phyloP scores from a whole-genome alignment of 2,113 vertebrate genomes.

The Epinephelus lanceolatus region DNA sequence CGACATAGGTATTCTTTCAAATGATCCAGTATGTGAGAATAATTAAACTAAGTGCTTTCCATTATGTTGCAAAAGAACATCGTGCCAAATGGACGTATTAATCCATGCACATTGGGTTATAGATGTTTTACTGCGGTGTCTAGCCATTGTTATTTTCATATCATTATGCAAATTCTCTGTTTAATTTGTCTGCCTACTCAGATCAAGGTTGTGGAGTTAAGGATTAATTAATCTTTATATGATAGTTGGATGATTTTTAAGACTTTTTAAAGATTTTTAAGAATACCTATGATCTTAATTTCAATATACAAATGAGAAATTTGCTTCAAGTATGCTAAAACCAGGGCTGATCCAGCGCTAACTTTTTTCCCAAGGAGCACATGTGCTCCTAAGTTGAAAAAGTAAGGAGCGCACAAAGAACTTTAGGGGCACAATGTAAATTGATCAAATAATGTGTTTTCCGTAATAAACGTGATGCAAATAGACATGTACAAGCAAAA shows the following conservation, averaged over 20 bases:
- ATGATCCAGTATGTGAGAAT: slow-evolving; percentile 39
- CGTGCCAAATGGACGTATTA: slow-evolving; percentile 33
- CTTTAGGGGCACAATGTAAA: no score
- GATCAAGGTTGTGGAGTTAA: background rate
- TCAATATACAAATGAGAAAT: background rate
- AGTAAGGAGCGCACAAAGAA: no score
- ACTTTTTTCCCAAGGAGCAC: no score
- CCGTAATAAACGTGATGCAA: no score
- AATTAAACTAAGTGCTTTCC: slow-evolving; percentile 57
- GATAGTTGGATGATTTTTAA: background rate
- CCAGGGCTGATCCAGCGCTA: no score
- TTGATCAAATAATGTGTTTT: no score
- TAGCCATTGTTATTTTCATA: background rate
- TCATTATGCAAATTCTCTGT: slow-evolving; percentile 7
- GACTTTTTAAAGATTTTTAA: background rate
- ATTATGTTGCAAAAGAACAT: slow-evolving; percentile 19
- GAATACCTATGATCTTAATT: background rate
- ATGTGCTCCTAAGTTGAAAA: no score
- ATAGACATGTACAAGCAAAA: no score
- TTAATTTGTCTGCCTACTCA: background rate
- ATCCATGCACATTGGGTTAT: slow-evolving; percentile 22
- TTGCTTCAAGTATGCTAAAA: no score
- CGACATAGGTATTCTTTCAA: slow-evolving; percentile 28
- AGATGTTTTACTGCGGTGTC: slow-evolving; percentile 22
- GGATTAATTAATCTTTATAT: background rate